Conservation (phyloP, 2,888 invertebrate species). For the Drosophila borealis region DNA sequence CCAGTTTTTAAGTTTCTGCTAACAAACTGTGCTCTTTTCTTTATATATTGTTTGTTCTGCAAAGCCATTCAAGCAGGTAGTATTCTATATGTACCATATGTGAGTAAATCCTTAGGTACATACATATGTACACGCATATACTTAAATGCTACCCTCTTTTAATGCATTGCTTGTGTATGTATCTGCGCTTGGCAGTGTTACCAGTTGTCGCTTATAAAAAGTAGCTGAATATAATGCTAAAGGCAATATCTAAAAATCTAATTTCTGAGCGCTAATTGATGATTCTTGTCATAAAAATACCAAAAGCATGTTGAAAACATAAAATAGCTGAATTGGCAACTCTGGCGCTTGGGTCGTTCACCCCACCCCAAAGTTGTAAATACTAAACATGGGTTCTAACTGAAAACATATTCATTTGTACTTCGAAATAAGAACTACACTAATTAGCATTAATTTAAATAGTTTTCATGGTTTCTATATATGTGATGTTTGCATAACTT, state of each 20-base stretch:
- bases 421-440: not conserved
- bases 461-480: constrained; percentile 33
- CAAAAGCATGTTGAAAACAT: no score
- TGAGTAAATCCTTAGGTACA: not conserved
- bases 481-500: constrained; percentile 32
- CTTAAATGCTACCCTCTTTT: constrained; percentile 35
- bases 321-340: no score
- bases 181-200: constrained; percentile 43
- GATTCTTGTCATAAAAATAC: no score
- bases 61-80: constrained; percentile 51
- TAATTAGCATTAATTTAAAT: constrained; percentile 7
- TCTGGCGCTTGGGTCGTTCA: no score
- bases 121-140: not conserved
- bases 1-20: constrained; percentile 45
- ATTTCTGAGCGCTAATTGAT: no score
- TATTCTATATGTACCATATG: not conserved
- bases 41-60: constrained; percentile 16
- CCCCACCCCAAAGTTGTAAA: no score
- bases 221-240: no score
- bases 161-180: constrained; percentile 31
- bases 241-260: no score
- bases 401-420: not conserved
- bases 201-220: no score
- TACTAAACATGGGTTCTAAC: not conserved
- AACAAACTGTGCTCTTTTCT: constrained; percentile 44